Base-by-base conservation (phyloP, 1,140 invertebrate genomes). In the Pachyrhynchus sulphureomaculatus region DNA sequence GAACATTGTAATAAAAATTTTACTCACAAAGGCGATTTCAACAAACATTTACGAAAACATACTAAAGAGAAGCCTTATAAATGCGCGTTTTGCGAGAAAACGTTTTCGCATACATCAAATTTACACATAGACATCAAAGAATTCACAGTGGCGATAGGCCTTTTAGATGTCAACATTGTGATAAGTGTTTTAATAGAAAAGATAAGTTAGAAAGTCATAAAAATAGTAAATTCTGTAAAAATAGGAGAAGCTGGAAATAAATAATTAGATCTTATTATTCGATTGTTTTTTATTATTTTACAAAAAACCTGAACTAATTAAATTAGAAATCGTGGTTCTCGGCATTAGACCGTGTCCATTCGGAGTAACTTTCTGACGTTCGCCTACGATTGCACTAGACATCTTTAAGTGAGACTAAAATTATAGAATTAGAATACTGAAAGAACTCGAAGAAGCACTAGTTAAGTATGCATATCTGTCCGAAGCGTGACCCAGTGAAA, bases 31-130 rank as follows among this genome's bases (percentile, higher is more conserved):
- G 74, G 74, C 2, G 75, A 76, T 65, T 68, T 70, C n/a, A 75
- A 75, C 48, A 76, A 76, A 48, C 93, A 96, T 70, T 84, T 86
- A 77, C 73, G 89, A 12, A 85, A 84, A 20, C 89, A 91, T 58
- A 86, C 86, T 0, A 84, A 88, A 0, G 88, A 90, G 62, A 81
- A 85, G 53, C 89, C 91, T 0, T 91, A 86, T 70, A 78, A 82
- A 56, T 95, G 92, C 72, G 80, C 83, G 13, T 79, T 87, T 0
- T 95, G 92, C 71, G 80, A 82, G 0, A 86, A 85, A 57, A 80
- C 82, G 2, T 94, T 93, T 71, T 87, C 84, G 1, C 80, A 89
- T 1, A 81, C 83, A 4, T 84, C 86, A 0, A 81, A 89, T 60
- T 76, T 90, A 51, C 83, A 84, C 2, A n/a, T 6, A 82, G 83